Conservation (phyloP, 2,797 vertebrate species). For the Benthosema pterotum region DNA sequence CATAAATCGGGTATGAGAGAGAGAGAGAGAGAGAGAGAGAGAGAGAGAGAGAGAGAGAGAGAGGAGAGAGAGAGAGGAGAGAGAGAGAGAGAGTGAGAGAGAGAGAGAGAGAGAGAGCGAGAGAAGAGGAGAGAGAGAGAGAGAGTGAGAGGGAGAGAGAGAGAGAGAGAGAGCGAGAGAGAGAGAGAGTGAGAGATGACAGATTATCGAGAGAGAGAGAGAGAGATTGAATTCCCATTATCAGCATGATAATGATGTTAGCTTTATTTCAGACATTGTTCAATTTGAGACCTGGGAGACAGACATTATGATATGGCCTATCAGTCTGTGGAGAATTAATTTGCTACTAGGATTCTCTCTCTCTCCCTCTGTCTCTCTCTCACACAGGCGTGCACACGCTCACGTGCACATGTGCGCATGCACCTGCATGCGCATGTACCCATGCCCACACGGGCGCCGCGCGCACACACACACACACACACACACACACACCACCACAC, state of each 20-base stretch:
- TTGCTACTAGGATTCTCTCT: slow-evolving; percentile 62
- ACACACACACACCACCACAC: too few species aligned
- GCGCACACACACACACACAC: neutral
- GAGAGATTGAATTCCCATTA: slow-evolving; percentile 90
- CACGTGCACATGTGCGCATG: slow-evolving; percentile 47
- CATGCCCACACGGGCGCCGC: too few species aligned
- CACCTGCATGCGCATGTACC: slow-evolving; percentile 25
- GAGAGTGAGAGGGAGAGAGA: slow-evolving; percentile 2
- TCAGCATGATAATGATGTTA: slow-evolving; percentile 92
- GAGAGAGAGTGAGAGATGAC: slow-evolving; percentile 1
- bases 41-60: slow-evolving; percentile 78
- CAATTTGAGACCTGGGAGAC: slow-evolving; percentile 90
- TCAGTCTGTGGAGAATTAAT: slow-evolving; percentile 93
- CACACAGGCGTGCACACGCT: slow-evolving; percentile 10
- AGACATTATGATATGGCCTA: slow-evolving; percentile 89
- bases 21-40: slow-evolving; percentile 3
- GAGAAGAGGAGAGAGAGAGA: too few species aligned
- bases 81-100: slow-evolving; percentile 5
- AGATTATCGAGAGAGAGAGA: slow-evolving; percentile 45
- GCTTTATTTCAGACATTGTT: slow-evolving; percentile 92
- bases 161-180: slow-evolving; percentile 4
- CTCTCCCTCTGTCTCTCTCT: too few species aligned
- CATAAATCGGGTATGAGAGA: slow-evolving; percentile 20
- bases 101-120: slow-evolving; percentile 3
- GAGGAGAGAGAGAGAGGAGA: too few species aligned